These are phyloP conservation scores for Drosophila pectinifera DNA, from an alignment of 1,140 invertebrate genomes.

Conservation along the genomic window DNA sequence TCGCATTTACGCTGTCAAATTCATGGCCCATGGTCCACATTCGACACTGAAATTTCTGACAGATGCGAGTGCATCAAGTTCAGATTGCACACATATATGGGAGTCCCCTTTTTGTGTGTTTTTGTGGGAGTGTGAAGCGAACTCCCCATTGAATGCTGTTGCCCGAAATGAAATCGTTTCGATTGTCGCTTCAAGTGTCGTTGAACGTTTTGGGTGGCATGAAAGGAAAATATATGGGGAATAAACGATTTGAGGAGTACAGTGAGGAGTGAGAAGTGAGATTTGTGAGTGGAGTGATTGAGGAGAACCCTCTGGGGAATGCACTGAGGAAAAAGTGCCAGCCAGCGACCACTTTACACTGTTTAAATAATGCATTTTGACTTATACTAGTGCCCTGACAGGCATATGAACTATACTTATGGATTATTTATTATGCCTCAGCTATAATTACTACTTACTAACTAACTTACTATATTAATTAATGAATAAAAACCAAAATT, in stretches of 20 bases:
- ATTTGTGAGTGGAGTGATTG: slow-evolving; percentile 8
- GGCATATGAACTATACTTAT: not conserved
- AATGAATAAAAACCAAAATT: too few relatives aligned
- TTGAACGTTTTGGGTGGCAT: slow-evolving; percentile 52
- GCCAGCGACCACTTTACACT: not conserved
- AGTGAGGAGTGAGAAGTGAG: slow-evolving; percentile 2
- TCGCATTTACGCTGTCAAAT: slow-evolving; percentile 59
- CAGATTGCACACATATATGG: slow-evolving; percentile 27
- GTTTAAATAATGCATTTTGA: not conserved
- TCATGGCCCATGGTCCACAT: slow-evolving; percentile 50
- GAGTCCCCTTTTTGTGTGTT: not conserved
- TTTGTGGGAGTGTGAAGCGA: slow-evolving; percentile 34
- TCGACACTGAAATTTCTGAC: slow-evolving; percentile 80
- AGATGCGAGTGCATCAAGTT: slow-evolving; percentile 75
- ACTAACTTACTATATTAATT: too few relatives aligned
- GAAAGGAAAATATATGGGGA: slow-evolving; percentile 13
- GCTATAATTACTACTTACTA: too few relatives aligned
- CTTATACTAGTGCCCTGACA: not conserved
- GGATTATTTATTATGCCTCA: not conserved
- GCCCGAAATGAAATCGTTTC: slow-evolving; percentile 70
- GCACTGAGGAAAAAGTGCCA: not conserved
- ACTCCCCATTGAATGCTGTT: slow-evolving; percentile 55
- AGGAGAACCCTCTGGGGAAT: slow-evolving; percentile 1
- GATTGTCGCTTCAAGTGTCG: slow-evolving; percentile 72
- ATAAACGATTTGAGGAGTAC: not conserved